Conservation (phyloP, 2,888 invertebrate genomes). For the Parnassius smintheus region DNA sequence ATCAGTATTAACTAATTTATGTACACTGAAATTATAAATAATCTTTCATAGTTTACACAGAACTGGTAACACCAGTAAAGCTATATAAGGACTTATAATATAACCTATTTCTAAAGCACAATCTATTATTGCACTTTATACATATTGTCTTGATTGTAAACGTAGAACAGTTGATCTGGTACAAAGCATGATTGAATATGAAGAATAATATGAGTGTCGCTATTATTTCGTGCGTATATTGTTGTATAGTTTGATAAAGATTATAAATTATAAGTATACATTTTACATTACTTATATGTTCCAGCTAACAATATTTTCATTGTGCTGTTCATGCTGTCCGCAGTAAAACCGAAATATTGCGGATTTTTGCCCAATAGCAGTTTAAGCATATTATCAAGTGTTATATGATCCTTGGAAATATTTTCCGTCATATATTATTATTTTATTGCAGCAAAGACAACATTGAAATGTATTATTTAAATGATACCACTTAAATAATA, state of each 20-base stretch:
- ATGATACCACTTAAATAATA: too few relatives aligned
- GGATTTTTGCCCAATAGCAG: too few relatives aligned
- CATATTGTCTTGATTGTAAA: constrained; percentile 45
- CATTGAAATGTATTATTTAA: too few relatives aligned
- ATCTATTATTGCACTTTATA: constrained; percentile 52
- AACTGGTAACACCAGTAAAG: constrained; percentile 33
- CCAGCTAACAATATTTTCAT: constrained; percentile 1
- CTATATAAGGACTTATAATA: constrained; percentile 30
- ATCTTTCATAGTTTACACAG: constrained; percentile 17
- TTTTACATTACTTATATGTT: neutral
- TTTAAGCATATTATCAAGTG: too few relatives aligned
- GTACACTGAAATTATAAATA: constrained; percentile 22
- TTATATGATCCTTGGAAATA: too few relatives aligned
- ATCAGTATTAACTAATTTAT: constrained; percentile 16
- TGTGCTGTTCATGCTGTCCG: too few relatives aligned
- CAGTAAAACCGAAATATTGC: too few relatives aligned
- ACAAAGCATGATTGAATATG: constrained; percentile 4
- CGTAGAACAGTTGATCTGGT: neutral
- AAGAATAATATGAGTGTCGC: neutral
- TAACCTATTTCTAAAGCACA: constrained; percentile 41
- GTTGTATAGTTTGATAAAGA: neutral
- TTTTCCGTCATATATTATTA: too few relatives aligned
- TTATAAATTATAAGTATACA: neutral
- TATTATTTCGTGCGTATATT: neutral
- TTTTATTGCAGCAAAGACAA: too few relatives aligned